A percentile compares a stretch with the other conserved stretches of the same genome.
These are phyloP conservation scores for Botia kubotai DNA, from an alignment of 2,797 vertebrate species.

Conservation along the genomic window DNA sequence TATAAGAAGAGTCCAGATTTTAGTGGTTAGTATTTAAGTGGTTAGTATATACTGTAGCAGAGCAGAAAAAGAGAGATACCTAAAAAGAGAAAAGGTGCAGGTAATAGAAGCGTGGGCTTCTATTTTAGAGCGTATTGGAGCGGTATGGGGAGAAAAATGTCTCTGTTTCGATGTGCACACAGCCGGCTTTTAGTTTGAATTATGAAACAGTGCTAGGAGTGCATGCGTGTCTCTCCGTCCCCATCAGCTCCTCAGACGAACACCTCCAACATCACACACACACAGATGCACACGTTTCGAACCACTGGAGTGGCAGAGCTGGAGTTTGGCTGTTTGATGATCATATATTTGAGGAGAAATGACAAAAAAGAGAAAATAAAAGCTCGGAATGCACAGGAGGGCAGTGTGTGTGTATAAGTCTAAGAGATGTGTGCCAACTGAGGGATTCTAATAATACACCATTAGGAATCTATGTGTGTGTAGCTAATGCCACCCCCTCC, in stretches of 20 bases:
- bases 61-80: neutral
- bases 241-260: slow-evolving; percentile 5
- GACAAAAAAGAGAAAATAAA: slow-evolving; percentile 1
- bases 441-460: slow-evolving; percentile 32
- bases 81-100: neutral
- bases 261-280: slow-evolving; percentile 37
- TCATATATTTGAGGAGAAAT: slow-evolving; percentile 10
- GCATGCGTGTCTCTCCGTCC: neutral
- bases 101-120: slow-evolving; percentile 5
- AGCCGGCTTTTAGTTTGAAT: slow-evolving; percentile 48
- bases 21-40: neutral
- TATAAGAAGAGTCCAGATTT: neutral
- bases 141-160: neutral
- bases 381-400: neutral
- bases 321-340: slow-evolving; percentile 28
- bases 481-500: slow-evolving; percentile 6
- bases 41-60: neutral
- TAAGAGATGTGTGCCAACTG: slow-evolving; percentile 5
- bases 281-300: neutral
- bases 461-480: slow-evolving; percentile 16
- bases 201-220: slow-evolving; percentile 37
- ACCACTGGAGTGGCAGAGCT: neutral
- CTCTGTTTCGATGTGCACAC: slow-evolving; percentile 8
- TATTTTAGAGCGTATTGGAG: neutral
- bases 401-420: neutral